Evolutionary conservation across 2,888 invertebrate genomes (phyloP), one percentile per base, ranked within the genome.

Genomic region (Selenia dentaria): DNA sequence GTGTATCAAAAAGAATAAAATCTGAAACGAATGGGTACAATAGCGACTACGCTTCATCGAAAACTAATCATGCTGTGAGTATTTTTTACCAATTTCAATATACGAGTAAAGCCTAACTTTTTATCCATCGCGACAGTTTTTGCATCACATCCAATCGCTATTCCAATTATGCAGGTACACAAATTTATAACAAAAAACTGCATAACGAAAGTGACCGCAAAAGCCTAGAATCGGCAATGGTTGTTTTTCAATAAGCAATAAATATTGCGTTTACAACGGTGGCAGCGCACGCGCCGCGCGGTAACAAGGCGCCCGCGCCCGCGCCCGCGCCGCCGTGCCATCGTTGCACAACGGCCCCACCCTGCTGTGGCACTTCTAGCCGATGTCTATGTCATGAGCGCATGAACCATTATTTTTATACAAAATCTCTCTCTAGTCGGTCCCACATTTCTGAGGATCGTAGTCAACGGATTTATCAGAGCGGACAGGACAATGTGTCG

Each of bases 191-290:
- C 56, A 62, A 64, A n/a, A 76, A 78, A 79, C 70, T 65, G 54
- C 25, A 28, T 42, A 47, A 39, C 37, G 38, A 57, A 62, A 59
- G 61, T 58, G 62, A 72, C 71, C 72, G 72, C 81, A 78, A 74
- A 71, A 75, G 72, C 64, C 69, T 74, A 40, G 76, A 76, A 41
- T 70, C 64, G 64, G 63, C 34, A 75, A 77, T 71, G 79, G 76
- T 75, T 79, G 85, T 88, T 87, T 88, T 87, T 88, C 88, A 87
- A 89, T 89, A 86, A 83, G 86, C 85, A 84, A 88, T 90, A 90
- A 90, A 90, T 88, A 88, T 86, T 79, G 81, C 77, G 81, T 80
- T n/a, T 74, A 82, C 82, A 84, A 83, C 82, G 75, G 87, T 79
- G 83, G 85, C 81, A 70, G 75, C 79, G 85, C 85, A 79, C 83